These are phyloP conservation scores for Girardinus metallicus DNA, from an alignment of 2,797 vertebrate species.

Conservation along the genomic window DNA sequence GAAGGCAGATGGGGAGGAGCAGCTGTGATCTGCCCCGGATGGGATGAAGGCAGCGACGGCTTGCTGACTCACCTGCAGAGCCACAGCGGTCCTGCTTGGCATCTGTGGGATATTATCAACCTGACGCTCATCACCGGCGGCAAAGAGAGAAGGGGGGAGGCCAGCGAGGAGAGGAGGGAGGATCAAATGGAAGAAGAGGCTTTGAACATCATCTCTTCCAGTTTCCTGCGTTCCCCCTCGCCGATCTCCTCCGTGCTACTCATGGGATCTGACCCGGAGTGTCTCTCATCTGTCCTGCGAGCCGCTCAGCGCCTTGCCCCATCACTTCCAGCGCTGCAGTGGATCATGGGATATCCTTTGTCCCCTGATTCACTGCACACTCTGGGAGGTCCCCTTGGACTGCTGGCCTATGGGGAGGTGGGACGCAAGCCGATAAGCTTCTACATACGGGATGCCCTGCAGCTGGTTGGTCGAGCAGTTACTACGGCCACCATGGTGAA, in stretches of 20 bases:
- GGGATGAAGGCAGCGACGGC: constrained; percentile 74
- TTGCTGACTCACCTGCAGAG: constrained; percentile 85
- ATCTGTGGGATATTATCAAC: constrained; percentile 85
- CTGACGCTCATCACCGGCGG: constrained; percentile 71
- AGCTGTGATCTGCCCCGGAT: constrained; percentile 86
- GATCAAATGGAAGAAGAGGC: constrained; percentile 75
- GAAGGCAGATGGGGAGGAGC: constrained; percentile 82
- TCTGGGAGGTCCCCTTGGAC: constrained; percentile 85
- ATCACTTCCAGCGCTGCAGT: constrained; percentile 81
- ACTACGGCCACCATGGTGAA: constrained; percentile 71
- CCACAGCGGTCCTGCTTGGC: constrained; percentile 75
- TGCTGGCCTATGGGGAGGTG: constrained; percentile 90
- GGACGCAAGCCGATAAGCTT: constrained; percentile 87
- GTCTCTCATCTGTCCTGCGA: constrained; percentile 78
- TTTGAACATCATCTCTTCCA: constrained; percentile 76
- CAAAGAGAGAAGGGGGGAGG: constrained; percentile 48
- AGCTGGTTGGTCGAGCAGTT: constrained; percentile 84
- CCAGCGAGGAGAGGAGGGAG: constrained; percentile 69
- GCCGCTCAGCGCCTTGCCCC: constrained; percentile 76
- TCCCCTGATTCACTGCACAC: constrained; percentile 85
- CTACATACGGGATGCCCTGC: constrained; percentile 86
- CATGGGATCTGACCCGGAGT: constrained; percentile 85
- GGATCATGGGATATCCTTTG: constrained; percentile 90
- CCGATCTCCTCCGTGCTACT: constrained; percentile 82
- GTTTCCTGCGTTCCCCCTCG: constrained; percentile 78